These are phyloP conservation scores for Valencia hispanica DNA, from an alignment of 2,797 vertebrate species.

Conservation along the genomic window DNA sequence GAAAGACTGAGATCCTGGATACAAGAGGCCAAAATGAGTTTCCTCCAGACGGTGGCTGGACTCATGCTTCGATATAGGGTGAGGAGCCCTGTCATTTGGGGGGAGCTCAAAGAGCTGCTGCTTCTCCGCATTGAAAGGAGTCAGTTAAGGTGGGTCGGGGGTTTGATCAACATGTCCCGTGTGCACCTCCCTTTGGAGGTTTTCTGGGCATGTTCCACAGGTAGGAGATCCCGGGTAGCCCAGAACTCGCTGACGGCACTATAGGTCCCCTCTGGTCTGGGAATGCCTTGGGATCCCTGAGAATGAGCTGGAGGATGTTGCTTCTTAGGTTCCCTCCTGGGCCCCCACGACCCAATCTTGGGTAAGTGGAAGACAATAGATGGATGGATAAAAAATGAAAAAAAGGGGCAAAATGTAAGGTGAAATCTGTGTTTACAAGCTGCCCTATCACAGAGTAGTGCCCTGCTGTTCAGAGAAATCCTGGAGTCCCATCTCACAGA, in stretches of 20 bases:
- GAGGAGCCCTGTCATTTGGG: no score
- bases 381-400: not conserved
- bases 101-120: no score
- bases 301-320: not conserved
- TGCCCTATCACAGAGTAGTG: not conserved
- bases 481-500: conserved; percentile 57
- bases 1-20: not conserved
- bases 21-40: not conserved
- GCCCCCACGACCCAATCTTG: not conserved
- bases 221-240: no score
- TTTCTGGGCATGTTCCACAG: no score
- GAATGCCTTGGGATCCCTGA: no score
- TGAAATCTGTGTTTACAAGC: not conserved
- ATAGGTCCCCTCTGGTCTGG: no score
- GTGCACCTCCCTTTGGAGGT: no score
- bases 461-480: conserved; percentile 30
- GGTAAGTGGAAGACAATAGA: not conserved
- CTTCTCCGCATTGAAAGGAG: no score
- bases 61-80: not conserved
- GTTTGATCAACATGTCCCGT: no score
- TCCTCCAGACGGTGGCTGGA: not conserved
- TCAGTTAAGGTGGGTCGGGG: no score
- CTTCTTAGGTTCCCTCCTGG: not conserved
- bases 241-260: no score
- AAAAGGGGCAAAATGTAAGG: not conserved